These are phyloP conservation scores for Sminthurinus signatus DNA, from an alignment of 1,140 invertebrate species.

Conservation along the genomic window DNA sequence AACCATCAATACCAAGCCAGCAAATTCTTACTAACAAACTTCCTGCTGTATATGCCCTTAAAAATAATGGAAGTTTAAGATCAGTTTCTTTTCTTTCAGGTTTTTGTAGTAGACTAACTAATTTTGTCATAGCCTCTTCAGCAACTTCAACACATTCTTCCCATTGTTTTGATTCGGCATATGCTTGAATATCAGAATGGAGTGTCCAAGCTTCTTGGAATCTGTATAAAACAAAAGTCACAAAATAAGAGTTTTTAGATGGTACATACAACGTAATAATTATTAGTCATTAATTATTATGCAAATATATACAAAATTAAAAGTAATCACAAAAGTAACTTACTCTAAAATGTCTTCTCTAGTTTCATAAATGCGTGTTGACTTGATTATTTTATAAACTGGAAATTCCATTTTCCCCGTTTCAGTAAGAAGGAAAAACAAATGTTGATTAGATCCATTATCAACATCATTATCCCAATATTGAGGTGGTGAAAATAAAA, in stretches of 20 bases:
- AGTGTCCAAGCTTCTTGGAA: slow-evolving; percentile 44
- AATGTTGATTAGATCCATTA: slow-evolving; percentile 45
- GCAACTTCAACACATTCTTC: slow-evolving; percentile 40
- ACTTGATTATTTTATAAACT: slow-evolving; percentile 46
- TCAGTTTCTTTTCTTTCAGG: slow-evolving; percentile 42
- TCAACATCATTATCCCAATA: slow-evolving; percentile 48
- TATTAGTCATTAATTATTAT: slow-evolving; percentile 11
- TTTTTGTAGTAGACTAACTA: slow-evolving; percentile 23
- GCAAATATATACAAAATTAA: slow-evolving; percentile 2
- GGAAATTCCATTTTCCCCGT: slow-evolving; percentile 51
- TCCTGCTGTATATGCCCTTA: slow-evolving; percentile 49
- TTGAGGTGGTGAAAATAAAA: slow-evolving; percentile 48
- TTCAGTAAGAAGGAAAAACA: slow-evolving; percentile 50
- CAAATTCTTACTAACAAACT: slow-evolving; percentile 47
- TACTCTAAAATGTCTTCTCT: slow-evolving; percentile 47
- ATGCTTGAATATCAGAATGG: slow-evolving; percentile 42
- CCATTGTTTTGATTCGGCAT: slow-evolving; percentile 44
- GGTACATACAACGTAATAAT: neutral
- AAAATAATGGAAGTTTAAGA: slow-evolving; percentile 46
- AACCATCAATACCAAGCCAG: slow-evolving; percentile 49
- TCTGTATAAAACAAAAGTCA: slow-evolving; percentile 17
- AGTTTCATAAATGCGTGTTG: slow-evolving; percentile 46
- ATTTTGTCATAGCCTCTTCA: slow-evolving; percentile 32
- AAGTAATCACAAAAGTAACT: neutral
- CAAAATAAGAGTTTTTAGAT: too few relatives aligned